Evolutionary conservation across 2,113 vertebrate species (phyloP).

Genomic region (Salvelinus alpinus): DNA sequence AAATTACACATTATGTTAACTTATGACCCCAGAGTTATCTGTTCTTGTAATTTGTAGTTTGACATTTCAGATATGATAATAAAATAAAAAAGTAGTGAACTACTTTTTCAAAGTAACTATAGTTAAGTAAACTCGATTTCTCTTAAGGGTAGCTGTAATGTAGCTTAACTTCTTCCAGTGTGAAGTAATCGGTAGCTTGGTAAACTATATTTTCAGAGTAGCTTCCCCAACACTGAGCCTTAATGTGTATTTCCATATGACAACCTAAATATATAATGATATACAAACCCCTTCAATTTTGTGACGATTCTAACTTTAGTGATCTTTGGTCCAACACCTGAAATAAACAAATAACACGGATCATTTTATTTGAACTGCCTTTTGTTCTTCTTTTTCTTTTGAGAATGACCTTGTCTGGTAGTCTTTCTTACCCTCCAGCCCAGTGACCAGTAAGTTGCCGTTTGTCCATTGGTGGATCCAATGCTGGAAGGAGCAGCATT

Average conservation of each 20-base stretch:
- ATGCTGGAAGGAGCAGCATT: slow-evolving; percentile 93
- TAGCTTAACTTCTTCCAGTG: too few relatives aligned
- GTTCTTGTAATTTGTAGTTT: too few relatives aligned
- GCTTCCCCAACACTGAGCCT: too few relatives aligned
- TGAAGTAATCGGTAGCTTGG: too few relatives aligned
- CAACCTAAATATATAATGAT: not conserved
- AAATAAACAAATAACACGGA: slow-evolving; percentile 34
- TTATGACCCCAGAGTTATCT: too few relatives aligned
- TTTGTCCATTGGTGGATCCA: slow-evolving; percentile 98
- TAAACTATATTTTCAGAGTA: too few relatives aligned
- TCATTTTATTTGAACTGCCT: slow-evolving; percentile 1
- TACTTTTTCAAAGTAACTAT: too few relatives aligned
- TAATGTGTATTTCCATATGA: not conserved
- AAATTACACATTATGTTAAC: too few relatives aligned
- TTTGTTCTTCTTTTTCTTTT: not conserved
- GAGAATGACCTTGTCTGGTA: not conserved
- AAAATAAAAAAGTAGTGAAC: too few relatives aligned
- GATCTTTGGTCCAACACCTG: slow-evolving; percentile 89
- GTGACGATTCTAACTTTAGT: slow-evolving; percentile 89
- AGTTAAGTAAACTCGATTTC: too few relatives aligned
- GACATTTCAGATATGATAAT: too few relatives aligned
- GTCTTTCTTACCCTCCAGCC: slow-evolving; percentile 81
- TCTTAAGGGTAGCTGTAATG: too few relatives aligned
- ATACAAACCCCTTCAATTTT: slow-evolving; percentile 89
- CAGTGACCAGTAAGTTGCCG: slow-evolving; percentile 89